Conservation (phyloP, 2,888 invertebrate genomes). For the Globia sparganii region DNA sequence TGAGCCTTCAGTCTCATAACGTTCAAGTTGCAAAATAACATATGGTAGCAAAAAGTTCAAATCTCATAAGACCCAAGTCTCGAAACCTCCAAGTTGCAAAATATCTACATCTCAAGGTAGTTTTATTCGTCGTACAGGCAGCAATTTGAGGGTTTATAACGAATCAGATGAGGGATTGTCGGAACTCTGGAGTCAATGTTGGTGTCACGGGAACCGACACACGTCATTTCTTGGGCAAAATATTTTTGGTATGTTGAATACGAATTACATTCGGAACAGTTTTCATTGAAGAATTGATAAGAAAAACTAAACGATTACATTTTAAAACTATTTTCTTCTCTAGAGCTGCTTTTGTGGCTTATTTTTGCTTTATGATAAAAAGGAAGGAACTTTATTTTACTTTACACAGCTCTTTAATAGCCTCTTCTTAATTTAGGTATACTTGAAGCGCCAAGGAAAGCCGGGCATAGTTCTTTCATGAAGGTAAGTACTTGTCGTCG, state of each 20-base stretch:
- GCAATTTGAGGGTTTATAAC: conserved; percentile 80
- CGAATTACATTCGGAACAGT: conserved; percentile 10
- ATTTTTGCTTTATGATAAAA: conserved; percentile 23
- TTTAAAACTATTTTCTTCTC: not conserved
- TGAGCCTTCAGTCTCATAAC: no score
- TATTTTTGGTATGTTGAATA: conserved; percentile 65
- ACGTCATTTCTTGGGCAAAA: conserved; percentile 70
- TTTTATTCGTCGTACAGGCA: conserved; percentile 76
- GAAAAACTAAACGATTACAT: not conserved
- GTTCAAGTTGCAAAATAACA: no score
- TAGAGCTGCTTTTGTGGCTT: not conserved
- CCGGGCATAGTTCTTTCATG: conserved; percentile 60
- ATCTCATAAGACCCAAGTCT: no score
- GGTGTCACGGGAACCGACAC: conserved; percentile 63
- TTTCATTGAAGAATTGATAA: not conserved
- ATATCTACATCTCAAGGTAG: no score
- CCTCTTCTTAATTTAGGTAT: conserved; percentile 59
- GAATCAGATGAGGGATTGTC: conserved; percentile 72
- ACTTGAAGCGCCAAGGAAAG: conserved; percentile 55
- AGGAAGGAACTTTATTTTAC: conserved; percentile 27
- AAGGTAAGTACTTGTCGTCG: conserved; percentile 71
- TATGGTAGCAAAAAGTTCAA: no score
- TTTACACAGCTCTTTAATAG: conserved; percentile 44
- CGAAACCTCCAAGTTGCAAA: no score
- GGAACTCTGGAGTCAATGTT: conserved; percentile 61